Evolutionary conservation across 2,113 vertebrate species (phyloP).

Genomic region (Microcebus griseorufus): DNA sequence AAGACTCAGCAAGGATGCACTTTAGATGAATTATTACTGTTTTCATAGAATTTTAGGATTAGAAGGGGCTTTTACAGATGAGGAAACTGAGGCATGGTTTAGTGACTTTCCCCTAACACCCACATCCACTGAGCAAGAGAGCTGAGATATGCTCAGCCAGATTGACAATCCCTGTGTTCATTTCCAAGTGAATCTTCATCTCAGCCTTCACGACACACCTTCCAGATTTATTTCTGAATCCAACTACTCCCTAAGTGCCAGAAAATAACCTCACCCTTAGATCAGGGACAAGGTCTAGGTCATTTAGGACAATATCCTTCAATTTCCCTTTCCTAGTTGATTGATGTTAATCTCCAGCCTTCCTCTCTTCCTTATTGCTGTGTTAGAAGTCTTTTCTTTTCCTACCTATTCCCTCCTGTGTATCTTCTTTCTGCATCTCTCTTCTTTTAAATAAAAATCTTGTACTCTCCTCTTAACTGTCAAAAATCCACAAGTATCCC

Average conservation of each 20-base stretch:
- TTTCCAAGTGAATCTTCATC: background rate
- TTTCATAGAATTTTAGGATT: background rate
- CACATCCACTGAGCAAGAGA: background rate
- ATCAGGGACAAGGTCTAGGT: background rate
- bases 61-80: background rate
- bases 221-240: background rate
- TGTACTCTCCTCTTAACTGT: background rate
- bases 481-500: background rate
- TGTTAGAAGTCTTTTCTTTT: too few relatives aligned
- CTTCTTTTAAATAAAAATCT: background rate
- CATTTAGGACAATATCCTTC: background rate
- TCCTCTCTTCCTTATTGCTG: background rate
- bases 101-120: background rate
- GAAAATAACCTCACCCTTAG: background rate
- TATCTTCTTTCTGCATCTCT: background rate
- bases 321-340: background rate
- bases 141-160: background rate
- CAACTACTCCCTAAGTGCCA: background rate
- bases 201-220: background rate
- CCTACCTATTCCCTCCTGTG: too few relatives aligned
- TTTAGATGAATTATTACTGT: background rate
- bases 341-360: background rate
- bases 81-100: background rate
- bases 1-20: background rate
- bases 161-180: background rate